Evolutionary conservation across 2,797 vertebrate species (phyloP).

Genomic region (Morelia viridis): DNA sequence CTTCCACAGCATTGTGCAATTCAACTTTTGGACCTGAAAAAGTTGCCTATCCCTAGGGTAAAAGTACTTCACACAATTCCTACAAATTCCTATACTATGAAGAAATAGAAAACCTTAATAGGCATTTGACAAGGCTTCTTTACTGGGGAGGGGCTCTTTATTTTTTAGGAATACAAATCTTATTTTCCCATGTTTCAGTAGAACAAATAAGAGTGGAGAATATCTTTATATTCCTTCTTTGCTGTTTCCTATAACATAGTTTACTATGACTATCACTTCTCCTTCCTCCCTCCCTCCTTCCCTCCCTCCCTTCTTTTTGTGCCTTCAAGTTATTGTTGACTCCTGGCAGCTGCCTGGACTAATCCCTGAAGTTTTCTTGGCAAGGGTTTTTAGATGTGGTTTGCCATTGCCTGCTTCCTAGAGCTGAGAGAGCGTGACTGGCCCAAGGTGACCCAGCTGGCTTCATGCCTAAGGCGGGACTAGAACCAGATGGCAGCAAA

Average conservation of each 20-base stretch:
- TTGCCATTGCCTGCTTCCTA: background rate
- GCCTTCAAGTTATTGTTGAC: background rate
- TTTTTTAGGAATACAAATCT: background rate
- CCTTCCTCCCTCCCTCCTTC: background rate
- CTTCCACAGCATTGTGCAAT: background rate
- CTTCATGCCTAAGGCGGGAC: background rate
- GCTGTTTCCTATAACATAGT: background rate
- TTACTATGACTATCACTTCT: background rate
- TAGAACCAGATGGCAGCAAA: background rate
- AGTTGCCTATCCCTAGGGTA: background rate
- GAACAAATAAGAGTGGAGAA: background rate
- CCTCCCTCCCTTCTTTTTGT: background rate
- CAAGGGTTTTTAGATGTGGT: background rate
- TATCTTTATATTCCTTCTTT: background rate
- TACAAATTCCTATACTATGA: background rate
- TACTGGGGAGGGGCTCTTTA: background rate
- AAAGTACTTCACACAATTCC: background rate
- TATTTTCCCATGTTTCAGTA: background rate
- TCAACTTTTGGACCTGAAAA: background rate
- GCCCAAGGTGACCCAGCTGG: background rate
- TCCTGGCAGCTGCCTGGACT: background rate
- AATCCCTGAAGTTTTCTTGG: background rate
- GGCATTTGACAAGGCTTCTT: background rate
- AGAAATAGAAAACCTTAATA: background rate
- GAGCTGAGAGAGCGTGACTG: background rate